These are phyloP conservation scores for Acrobasis repandana DNA, from an alignment of 2,888 invertebrate genomes.

Conservation along the genomic window DNA sequence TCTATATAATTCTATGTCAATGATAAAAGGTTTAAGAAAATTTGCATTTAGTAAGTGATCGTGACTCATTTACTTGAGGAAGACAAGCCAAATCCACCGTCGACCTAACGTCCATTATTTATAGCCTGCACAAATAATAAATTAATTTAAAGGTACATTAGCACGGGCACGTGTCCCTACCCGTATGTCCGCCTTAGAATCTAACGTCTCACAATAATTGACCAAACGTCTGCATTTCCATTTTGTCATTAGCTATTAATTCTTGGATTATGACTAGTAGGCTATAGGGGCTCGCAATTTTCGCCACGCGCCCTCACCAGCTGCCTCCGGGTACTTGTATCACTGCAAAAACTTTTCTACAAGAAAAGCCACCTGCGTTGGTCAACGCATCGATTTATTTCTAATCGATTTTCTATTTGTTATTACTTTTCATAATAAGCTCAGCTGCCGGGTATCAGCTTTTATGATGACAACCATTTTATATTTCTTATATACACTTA, in stretches of 20 bases:
- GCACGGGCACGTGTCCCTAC: slow-evolving; percentile 59
- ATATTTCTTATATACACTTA: background rate
- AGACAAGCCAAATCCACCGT: background rate
- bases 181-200: slow-evolving; percentile 68
- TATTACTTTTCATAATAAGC: slow-evolving; percentile 7
- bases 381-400: slow-evolving; percentile 27
- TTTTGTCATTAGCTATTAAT: slow-evolving; percentile 82
- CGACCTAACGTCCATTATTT: background rate
- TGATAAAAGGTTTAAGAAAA: too few species aligned
- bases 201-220: slow-evolving; percentile 68
- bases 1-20: too few species aligned
- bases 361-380: slow-evolving; percentile 73
- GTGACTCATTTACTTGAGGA: background rate
- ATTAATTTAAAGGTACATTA: slow-evolving; percentile 22
- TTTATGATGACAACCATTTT: background rate
- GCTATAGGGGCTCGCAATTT: slow-evolving; percentile 80
- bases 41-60: too few species aligned
- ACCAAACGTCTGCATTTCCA: slow-evolving; percentile 73
- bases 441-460: slow-evolving; percentile 14
- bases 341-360: slow-evolving; percentile 77
- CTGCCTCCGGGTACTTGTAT: slow-evolving; percentile 56
- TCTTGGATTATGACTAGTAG: slow-evolving; percentile 73
- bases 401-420: slow-evolving; percentile 17
- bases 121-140: background rate
- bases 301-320: slow-evolving; percentile 51